A percentile compares a stretch with the other conserved stretches of the same genome.
Evolutionary conservation across 2,888 invertebrate species (phyloP).

Genomic region (Leptopilina drosophilae): DNA sequence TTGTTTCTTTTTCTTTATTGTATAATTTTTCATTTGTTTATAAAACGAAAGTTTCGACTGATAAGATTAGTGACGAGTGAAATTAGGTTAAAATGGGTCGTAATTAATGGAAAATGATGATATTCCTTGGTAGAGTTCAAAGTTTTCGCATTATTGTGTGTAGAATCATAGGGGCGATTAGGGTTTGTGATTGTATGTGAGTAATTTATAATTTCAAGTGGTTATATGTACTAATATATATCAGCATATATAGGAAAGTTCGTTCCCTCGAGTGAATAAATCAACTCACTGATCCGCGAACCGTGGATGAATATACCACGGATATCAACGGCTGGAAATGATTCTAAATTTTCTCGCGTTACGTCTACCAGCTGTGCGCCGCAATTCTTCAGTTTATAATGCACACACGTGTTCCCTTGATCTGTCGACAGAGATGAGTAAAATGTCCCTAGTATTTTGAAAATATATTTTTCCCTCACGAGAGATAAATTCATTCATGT

Average conservation of each 20-base stretch:
- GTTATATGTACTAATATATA: background rate
- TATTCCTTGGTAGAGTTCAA: background rate
- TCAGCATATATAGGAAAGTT: conserved; percentile 53
- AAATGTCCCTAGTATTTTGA: too few species aligned
- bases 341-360: conserved; percentile 36
- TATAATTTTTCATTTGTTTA: background rate
- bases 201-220: conserved; percentile 34
- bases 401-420: conserved; percentile 1
- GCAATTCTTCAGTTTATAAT: background rate
- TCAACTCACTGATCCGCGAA: conserved; percentile 62
- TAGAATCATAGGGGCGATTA: conserved; percentile 6
- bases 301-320: conserved; percentile 59
- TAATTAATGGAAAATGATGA: background rate
- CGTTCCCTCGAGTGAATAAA: conserved; percentile 65
- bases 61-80: background rate
- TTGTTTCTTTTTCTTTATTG: too few species aligned
- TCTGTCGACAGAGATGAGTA: background rate
- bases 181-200: background rate
- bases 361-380: conserved; percentile 30
- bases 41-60: background rate
- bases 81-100: conserved; percentile 13
- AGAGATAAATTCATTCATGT: too few species aligned
- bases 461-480: too few species aligned
- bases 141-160: background rate
- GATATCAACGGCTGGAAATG: conserved; percentile 32